Conservation (phyloP, 2,797 vertebrate species). For the Eulemur mongoz region DNA sequence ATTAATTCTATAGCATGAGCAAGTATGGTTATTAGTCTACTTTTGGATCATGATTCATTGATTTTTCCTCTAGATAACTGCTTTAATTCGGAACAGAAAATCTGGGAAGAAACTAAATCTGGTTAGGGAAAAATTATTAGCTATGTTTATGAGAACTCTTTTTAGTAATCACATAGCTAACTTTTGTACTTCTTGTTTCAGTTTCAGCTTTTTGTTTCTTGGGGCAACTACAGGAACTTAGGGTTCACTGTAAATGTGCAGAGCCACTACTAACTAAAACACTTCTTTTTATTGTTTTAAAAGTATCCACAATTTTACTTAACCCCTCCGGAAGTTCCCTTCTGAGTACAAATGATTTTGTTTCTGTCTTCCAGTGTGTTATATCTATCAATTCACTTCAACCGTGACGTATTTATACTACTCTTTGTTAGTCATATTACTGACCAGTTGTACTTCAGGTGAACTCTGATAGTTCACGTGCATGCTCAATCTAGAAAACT, state of each 20-base stretch:
- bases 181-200: background rate
- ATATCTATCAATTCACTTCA: background rate
- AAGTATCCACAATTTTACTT: background rate
- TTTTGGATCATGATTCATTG: background rate
- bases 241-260: constrained; percentile 4
- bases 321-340: background rate
- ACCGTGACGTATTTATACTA: background rate
- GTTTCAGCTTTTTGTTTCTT: background rate
- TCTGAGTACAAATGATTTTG: background rate
- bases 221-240: background rate
- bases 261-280: background rate
- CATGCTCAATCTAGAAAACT: background rate
- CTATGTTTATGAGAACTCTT: background rate
- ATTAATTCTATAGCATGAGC: background rate
- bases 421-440: background rate
- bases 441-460: background rate
- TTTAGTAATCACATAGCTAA: background rate
- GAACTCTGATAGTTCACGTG: background rate
- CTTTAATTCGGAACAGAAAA: background rate
- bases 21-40: background rate
- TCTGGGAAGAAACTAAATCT: constrained; percentile 16
- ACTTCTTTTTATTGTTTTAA: constrained; percentile 12
- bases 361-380: background rate
- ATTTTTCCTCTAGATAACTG: background rate
- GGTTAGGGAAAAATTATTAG: background rate